These are phyloP conservation scores for Leptonema lineaticorne DNA, from an alignment of 1,140 invertebrate species.

Conservation along the genomic window DNA sequence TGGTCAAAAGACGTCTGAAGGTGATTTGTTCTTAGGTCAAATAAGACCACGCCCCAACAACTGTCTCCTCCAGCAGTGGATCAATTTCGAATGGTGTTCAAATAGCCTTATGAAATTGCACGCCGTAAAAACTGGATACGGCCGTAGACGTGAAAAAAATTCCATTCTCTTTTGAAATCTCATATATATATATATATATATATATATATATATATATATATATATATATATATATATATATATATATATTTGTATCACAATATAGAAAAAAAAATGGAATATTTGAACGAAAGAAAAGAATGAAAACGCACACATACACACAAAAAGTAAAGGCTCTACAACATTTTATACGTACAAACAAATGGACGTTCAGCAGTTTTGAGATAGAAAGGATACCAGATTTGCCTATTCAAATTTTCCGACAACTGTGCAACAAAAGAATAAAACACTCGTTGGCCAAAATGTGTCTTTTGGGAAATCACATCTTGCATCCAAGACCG, in stretches of 20 bases:
- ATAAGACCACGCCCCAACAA: background rate
- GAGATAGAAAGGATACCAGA: slow-evolving; percentile 10
- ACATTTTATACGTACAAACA: background rate
- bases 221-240: too few species aligned
- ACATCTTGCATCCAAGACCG: slow-evolving; percentile 12
- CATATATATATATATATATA: too few species aligned
- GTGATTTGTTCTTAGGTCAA: slow-evolving; percentile 12
- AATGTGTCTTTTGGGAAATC: slow-evolving; percentile 29
- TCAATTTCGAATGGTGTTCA: background rate
- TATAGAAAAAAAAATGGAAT: background rate
- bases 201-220: too few species aligned
- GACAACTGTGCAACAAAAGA: slow-evolving; percentile 11
- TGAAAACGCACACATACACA: background rate
- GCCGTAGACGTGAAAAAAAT: background rate
- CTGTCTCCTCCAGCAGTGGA: background rate
- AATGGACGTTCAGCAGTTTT: background rate
- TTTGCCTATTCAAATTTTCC: slow-evolving; percentile 25
- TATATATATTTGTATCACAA: too few species aligned
- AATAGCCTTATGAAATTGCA: slow-evolving; percentile 1
- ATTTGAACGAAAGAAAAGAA: background rate
- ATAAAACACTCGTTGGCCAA: slow-evolving; percentile 21
- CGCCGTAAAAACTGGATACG: background rate
- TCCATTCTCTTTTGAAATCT: too few species aligned
- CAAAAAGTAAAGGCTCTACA: too few species aligned
- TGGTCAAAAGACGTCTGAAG: slow-evolving; percentile 14